phyloP scores from a whole-genome alignment of 2,113 vertebrate species.

The Ceyx margarethae region DNA sequence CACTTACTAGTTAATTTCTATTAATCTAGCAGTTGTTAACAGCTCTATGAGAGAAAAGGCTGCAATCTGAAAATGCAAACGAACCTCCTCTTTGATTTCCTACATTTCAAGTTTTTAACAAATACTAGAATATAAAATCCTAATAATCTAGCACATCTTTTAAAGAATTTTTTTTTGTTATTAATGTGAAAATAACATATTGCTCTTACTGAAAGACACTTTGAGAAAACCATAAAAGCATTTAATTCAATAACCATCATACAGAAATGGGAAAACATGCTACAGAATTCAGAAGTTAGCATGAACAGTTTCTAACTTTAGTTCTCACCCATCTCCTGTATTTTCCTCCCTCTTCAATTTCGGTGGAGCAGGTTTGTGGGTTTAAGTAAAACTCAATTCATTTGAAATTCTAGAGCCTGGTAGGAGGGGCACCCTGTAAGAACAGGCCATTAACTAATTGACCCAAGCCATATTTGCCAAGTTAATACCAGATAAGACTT shows the following conservation, averaged over 20 bases:
- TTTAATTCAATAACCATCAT: neutral
- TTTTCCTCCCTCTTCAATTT: slow-evolving; percentile 29
- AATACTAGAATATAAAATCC: neutral
- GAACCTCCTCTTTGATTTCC: neutral
- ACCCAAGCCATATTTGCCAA: slow-evolving; percentile 23
- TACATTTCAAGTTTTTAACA: neutral
- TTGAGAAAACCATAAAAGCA: neutral
- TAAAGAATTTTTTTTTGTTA: neutral
- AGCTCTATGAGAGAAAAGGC: neutral
- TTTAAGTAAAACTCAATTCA: slow-evolving; percentile 39
- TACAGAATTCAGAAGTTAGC: neutral
- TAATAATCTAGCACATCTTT: neutral
- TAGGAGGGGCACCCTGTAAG: slow-evolving; percentile 31
- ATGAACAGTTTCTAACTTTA: neutral
- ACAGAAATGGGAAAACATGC: neutral
- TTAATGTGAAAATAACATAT: neutral
- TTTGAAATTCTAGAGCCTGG: slow-evolving; percentile 6
- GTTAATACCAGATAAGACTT: slow-evolving; percentile 51
- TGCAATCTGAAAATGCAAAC: neutral
- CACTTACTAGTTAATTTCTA: neutral
- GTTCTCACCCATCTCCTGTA: slow-evolving; percentile 57
- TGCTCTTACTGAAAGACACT: neutral
- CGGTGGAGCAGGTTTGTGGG: slow-evolving; percentile 3
- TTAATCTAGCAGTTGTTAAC: neutral
- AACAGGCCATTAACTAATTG: neutral